Conservation (phyloP, 2,113 vertebrate genomes). For the Nerophis ophidion region DNA sequence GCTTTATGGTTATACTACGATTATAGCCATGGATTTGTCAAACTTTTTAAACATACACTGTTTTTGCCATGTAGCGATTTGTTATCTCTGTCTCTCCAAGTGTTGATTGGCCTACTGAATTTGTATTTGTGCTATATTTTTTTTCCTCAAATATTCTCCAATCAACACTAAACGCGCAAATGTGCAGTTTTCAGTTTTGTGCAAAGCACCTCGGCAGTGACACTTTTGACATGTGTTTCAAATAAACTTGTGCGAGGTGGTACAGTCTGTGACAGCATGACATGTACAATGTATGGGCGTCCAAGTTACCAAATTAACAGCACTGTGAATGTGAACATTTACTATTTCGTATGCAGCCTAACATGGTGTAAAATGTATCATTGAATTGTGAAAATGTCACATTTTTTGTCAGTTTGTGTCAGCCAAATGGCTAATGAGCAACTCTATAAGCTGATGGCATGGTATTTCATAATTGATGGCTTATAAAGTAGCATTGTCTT, state of each 20-base stretch:
- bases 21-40: constrained; percentile 17
- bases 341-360: background rate
- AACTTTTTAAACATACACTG: constrained; percentile 22
- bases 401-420: background rate
- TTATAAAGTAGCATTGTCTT: background rate
- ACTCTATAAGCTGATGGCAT: background rate
- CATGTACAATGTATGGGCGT: background rate
- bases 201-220: background rate
- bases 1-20: constrained; percentile 14
- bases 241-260: background rate
- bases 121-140: background rate
- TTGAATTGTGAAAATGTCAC: background rate
- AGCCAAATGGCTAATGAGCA: background rate
- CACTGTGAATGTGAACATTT: background rate
- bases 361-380: background rate
- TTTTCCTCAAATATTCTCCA: constrained; percentile 1
- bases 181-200: constrained; percentile 17
- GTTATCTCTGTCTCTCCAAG: background rate
- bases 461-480: background rate
- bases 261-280: background rate
- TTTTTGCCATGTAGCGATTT: background rate
- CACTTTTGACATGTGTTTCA: background rate
- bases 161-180: too few relatives aligned
- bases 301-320: background rate
- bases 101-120: constrained; percentile 23